These are phyloP conservation scores for Phorcus lineatus DNA, from an alignment of 2,888 invertebrate species.

Conservation along the genomic window DNA sequence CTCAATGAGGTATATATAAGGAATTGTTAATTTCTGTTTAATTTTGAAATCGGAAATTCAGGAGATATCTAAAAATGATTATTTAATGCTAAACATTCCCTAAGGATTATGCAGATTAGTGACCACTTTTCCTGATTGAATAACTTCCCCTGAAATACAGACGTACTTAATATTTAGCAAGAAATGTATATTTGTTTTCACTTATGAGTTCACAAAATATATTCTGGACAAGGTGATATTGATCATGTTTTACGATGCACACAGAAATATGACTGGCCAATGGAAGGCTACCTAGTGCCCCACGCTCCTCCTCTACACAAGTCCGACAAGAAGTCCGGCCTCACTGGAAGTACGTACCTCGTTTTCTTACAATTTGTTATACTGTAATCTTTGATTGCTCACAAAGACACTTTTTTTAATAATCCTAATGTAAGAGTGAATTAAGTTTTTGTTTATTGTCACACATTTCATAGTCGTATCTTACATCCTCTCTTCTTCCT, in stretches of 20 bases:
- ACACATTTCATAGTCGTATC: no score
- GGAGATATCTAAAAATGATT: neutral
- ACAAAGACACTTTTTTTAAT: neutral
- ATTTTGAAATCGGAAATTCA: neutral
- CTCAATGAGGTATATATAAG: conserved; percentile 64
- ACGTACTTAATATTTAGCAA: no score
- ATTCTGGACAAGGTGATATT: no score
- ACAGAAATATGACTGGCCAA: conserved; percentile 75
- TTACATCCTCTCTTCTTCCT: no score
- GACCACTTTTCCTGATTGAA: no score
- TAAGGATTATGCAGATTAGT: no score
- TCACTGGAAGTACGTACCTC: conserved; percentile 58
- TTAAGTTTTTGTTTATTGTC: no score
- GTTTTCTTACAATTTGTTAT: neutral
- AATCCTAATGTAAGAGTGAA: neutral
- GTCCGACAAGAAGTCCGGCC: conserved; percentile 36
- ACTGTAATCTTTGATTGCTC: neutral
- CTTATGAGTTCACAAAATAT: no score
- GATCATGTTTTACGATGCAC: neutral
- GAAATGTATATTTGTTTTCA: neutral
- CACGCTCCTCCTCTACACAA: conserved; percentile 72
- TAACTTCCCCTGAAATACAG: no score
- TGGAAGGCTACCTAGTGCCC: conserved; percentile 74
- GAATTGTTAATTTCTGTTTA: neutral
- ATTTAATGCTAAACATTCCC: no score